Conservation (phyloP, 2,888 invertebrate genomes). For the Scaptomyza polygonia region DNA sequence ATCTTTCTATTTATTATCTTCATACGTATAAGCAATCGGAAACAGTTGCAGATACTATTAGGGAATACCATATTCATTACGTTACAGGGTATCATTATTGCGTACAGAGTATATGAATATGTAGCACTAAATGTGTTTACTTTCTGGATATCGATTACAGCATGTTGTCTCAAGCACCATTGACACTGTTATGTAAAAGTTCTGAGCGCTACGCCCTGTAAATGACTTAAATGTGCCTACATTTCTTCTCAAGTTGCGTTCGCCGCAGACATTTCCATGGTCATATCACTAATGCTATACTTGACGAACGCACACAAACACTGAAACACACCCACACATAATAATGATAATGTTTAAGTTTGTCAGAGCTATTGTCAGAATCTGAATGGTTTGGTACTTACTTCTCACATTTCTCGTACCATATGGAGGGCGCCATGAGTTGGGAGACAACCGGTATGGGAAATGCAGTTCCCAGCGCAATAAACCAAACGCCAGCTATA, state of each 20-base stretch:
- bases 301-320: slow-evolving; percentile 16
- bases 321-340: background rate
- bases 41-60: no score
- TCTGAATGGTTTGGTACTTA: slow-evolving; percentile 84
- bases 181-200: background rate
- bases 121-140: background rate
- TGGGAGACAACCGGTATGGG: slow-evolving; percentile 92
- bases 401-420: slow-evolving; percentile 88
- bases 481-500: slow-evolving; percentile 83
- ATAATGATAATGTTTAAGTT: background rate
- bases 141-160: slow-evolving; percentile 34
- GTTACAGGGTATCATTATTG: background rate
- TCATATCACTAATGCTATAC: slow-evolving; percentile 37
- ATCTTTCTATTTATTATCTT: background rate
- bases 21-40: no score
- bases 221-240: slow-evolving; percentile 36
- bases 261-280: slow-evolving; percentile 39
- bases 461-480: slow-evolving; percentile 90
- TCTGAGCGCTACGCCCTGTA: slow-evolving; percentile 8
- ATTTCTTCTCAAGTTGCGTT: slow-evolving; percentile 40
- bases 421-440: slow-evolving; percentile 86
- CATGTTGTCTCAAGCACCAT: slow-evolving; percentile 5
- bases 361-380: slow-evolving; percentile 1
- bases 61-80: background rate
- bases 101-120: background rate